Evolutionary conservation across 2,888 invertebrate genomes (phyloP).

Genomic region (Hipparchia semele): DNA sequence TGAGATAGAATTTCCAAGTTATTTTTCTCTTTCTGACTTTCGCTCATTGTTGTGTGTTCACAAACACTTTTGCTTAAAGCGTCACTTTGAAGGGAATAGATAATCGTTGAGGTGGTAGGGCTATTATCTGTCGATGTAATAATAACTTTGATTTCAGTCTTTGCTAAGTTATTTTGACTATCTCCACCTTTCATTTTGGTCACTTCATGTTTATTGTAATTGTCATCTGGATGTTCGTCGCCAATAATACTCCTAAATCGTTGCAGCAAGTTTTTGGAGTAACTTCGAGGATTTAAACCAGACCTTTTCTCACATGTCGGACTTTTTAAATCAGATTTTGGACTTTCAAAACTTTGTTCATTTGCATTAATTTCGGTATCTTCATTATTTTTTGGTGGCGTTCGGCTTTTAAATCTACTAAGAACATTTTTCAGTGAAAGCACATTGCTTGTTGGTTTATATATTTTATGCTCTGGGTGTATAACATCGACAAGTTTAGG

Average conservation of each 20-base stretch:
- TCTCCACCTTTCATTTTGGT: slow-evolving; percentile 45
- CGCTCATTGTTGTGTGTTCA: slow-evolving; percentile 64
- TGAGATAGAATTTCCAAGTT: slow-evolving; percentile 68
- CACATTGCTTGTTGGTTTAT: slow-evolving; percentile 84
- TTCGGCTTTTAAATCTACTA: slow-evolving; percentile 76
- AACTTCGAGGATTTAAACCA: slow-evolving; percentile 72
- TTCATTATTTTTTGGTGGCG: slow-evolving; percentile 69
- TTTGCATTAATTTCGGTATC: slow-evolving; percentile 70
- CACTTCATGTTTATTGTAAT: slow-evolving; percentile 58
- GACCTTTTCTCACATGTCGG: slow-evolving; percentile 71
- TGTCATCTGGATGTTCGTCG: slow-evolving; percentile 72
- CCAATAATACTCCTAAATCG: slow-evolving; percentile 78
- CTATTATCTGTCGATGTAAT: slow-evolving; percentile 67
- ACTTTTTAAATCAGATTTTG: slow-evolving; percentile 68
- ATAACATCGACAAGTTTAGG: slow-evolving; percentile 75
- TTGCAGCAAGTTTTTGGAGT: slow-evolving; percentile 76
- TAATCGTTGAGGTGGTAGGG: slow-evolving; percentile 61
- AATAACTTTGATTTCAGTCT: slow-evolving; percentile 68
- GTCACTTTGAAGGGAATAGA: slow-evolving; percentile 55
- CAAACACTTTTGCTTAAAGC: slow-evolving; percentile 70
- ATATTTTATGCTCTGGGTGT: slow-evolving; percentile 92
- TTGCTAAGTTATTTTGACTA: slow-evolving; percentile 48
- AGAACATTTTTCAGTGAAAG: slow-evolving; percentile 82
- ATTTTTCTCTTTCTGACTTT: slow-evolving; percentile 70
- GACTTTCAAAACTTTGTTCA: slow-evolving; percentile 64